Evolutionary conservation across 2,797 vertebrate genomes (phyloP), one percentile per base, ranked within the genome.

Genomic region (Acomys russatus): DNA sequence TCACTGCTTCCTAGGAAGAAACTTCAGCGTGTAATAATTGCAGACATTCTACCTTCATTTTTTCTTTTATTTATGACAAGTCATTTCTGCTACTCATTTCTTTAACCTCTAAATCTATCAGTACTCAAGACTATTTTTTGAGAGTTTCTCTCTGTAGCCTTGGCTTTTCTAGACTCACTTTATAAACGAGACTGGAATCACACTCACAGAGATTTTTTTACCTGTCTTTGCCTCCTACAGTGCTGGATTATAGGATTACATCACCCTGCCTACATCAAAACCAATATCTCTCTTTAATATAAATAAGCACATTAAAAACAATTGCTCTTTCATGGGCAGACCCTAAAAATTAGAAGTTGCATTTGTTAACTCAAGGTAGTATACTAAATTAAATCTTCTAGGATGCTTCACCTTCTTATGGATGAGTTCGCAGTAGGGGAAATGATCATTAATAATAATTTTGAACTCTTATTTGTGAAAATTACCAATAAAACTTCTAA

Each of bases 381-480:
- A 8, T 3, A 59, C 61, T 90, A 54, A 90, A 90, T 63, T 88
- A 88, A 89, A 91, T 11, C 33, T 80, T 95, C 23, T 78, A 73
- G 22, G 68, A 78, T 71, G 87, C 66, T 82, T 73, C n/a, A 1
- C 38, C 33, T 33, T 94, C 91, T 71, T 78, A 33, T 86, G 10
- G 4, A 64, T 76, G 51, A 88, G 63, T 38, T 95, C 84, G 71
- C 28, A 44, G 38, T 68, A 33, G 64, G 30, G 70, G 59, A 14
- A 89, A 18, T 80, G 79, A 17, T 94, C 89, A 94, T 89, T 91
- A 95, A 84, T 22, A 87, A 96, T 56, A 96, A 80, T 35, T 94
- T 9, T 84, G 61, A 88, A n/a, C 86, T 77, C 51, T 18, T 4
- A 44, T 77, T 94, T 91, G 7, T 91, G 33, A 85, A 85, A 54